Conservation (phyloP, 2,888 invertebrate species). For the Ophion costatus region DNA sequence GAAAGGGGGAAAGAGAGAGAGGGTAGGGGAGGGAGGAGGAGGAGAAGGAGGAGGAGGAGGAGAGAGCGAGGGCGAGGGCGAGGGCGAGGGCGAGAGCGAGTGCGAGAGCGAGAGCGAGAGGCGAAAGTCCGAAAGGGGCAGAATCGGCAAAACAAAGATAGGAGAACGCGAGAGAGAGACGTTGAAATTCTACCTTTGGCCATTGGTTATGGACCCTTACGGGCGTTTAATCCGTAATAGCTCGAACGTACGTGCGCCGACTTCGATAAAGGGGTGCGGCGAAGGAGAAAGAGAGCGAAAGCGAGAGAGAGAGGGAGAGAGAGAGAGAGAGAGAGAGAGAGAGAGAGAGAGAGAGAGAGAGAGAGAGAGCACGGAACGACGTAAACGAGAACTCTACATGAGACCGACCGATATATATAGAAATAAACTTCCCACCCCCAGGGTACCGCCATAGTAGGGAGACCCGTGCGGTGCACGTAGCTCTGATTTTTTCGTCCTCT, state of each 20-base stretch:
- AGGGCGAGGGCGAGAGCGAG: conserved; percentile 43
- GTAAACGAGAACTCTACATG: conserved; percentile 5
- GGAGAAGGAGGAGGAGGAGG: conserved; percentile 5
- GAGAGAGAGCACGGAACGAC: not conserved
- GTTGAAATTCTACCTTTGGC: conserved; percentile 49
- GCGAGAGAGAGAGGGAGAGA: not conserved
- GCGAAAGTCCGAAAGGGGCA: conserved; percentile 10
- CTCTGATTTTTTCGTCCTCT: conserved; percentile 55
- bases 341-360: not conserved
- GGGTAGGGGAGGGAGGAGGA: conserved; percentile 16
- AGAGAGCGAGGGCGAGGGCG: conserved; percentile 47
- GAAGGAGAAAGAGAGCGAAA: conserved; percentile 28
- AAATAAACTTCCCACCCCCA: conserved; percentile 19
- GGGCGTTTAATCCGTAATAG: conserved; percentile 75
- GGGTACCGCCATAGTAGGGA: conserved; percentile 37
- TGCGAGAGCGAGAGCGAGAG: conserved; percentile 16
- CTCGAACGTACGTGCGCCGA: conserved; percentile 72
- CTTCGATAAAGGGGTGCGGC: conserved; percentile 67
- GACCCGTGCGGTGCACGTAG: conserved; percentile 53
- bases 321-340: not conserved
- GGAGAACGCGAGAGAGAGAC: conserved; percentile 19
- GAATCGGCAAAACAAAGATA: conserved; percentile 42
- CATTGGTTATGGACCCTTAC: conserved; percentile 74
- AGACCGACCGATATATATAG: not conserved
- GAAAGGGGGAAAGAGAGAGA: conserved; percentile 11